Conservation (phyloP, 2,797 vertebrate genomes). For the Myotis pilosus region DNA sequence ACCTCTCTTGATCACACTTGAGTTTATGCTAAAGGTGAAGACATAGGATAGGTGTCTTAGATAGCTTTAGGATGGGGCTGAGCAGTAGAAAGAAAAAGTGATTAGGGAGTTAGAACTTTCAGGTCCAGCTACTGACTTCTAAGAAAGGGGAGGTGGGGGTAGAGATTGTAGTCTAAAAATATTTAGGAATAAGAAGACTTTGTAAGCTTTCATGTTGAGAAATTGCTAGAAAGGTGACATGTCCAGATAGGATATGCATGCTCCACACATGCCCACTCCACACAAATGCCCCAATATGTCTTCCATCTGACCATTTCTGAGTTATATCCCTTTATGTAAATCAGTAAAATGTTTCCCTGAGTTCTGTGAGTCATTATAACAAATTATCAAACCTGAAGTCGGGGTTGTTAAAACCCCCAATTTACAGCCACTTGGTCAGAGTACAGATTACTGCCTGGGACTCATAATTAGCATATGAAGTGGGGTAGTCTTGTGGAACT, state of each 20-base stretch:
- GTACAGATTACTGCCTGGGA: neutral
- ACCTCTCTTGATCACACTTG: neutral
- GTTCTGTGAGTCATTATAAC: neutral
- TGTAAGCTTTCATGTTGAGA: neutral
- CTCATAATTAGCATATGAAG: neutral
- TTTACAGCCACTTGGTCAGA: neutral
- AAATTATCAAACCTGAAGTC: neutral
- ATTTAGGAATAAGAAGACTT: neutral
- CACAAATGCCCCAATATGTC: neutral
- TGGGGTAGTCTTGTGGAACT: neutral
- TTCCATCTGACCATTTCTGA: neutral
- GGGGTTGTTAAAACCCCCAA: neutral
- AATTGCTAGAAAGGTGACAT: neutral
- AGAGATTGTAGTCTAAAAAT: neutral
- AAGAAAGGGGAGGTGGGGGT: neutral
- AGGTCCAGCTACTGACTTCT: neutral
- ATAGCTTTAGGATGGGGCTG: neutral
- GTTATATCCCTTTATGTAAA: neutral
- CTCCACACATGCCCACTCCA: too few species aligned
- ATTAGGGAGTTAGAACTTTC: neutral
- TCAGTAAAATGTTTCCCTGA: neutral
- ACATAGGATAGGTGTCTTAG: neutral
- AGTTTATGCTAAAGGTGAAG: neutral
- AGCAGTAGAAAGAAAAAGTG: neutral
- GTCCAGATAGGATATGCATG: neutral